A percentile compares a stretch with the other conserved stretches of the same genome.
phyloP scores from a whole-genome alignment of 2,113 vertebrate genomes.

The Tyto alba region DNA sequence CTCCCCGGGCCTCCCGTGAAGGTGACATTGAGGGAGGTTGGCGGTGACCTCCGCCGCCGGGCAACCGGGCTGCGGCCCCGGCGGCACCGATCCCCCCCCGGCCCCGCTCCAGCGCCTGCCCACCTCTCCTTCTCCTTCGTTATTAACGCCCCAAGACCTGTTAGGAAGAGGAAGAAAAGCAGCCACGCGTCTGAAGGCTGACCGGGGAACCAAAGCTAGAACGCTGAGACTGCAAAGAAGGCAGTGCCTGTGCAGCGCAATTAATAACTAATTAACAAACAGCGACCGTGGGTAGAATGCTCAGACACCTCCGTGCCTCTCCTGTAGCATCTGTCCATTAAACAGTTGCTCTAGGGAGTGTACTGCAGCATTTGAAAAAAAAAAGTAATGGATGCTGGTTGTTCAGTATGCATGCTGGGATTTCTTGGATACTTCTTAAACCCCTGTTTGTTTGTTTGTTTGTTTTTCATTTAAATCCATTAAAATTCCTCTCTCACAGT shows the following conservation, averaged over 20 bases:
- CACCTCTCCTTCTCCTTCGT: fast-evolving
- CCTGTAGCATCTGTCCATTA: neutral
- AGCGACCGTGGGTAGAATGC: fast-evolving
- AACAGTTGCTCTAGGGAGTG: neutral
- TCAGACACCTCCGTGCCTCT: neutral
- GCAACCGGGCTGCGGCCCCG: too few relatives aligned
- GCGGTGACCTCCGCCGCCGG: neutral
- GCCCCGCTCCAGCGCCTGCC: neutral
- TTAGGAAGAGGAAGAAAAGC: neutral
- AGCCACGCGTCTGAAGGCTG: fast-evolving
- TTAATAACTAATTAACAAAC: neutral
- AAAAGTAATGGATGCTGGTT: fast-evolving
- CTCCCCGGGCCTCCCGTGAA: neutral
- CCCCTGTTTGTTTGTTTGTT: too few relatives aligned
- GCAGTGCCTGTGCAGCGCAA: fast-evolving
- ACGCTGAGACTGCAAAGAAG: neutral
- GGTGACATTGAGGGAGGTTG: conserved; percentile 68
- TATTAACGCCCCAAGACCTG: fast-evolving
- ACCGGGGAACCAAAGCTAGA: fast-evolving
- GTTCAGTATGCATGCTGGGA: fast-evolving
- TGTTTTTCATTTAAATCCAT: neutral
- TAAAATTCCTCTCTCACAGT: neutral
- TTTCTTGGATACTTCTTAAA: neutral
- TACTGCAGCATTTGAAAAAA: neutral
- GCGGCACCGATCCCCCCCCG: neutral